Percentiles rank a stretch among this genome's conserved stretches.
Conservation (phyloP, 2,113 vertebrate genomes). For the Oryzias javanicus region DNA sequence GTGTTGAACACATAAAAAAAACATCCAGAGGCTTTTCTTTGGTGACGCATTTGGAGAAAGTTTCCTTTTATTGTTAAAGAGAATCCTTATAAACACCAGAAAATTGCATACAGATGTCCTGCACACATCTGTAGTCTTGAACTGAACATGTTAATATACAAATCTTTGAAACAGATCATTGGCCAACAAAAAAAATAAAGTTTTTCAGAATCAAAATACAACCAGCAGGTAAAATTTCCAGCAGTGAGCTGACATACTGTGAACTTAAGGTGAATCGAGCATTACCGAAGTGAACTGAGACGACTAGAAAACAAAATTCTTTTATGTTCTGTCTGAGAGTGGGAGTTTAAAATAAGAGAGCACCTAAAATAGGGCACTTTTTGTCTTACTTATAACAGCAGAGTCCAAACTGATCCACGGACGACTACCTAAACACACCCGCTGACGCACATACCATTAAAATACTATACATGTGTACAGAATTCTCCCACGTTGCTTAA, state of each 20-base stretch:
- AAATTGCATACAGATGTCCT: constrained; percentile 56
- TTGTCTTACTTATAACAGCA: constrained; percentile 17
- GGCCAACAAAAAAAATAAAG: constrained; percentile 21
- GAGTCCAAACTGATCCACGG: constrained; percentile 23
- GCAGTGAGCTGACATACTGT: neutral
- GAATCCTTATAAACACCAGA: constrained; percentile 62
- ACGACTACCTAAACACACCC: constrained; percentile 36
- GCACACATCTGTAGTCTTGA: constrained; percentile 1
- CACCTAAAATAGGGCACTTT: constrained; percentile 6
- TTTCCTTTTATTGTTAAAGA: constrained; percentile 65
- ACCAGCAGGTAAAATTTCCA: neutral
- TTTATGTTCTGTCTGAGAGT: neutral
- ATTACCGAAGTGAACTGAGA: neutral
- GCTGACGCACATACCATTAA: constrained; percentile 62
- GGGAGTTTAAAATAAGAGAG: constrained; percentile 3
- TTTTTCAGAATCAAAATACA: constrained; percentile 4
- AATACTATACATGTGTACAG: constrained; percentile 73
- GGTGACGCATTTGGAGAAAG: constrained; percentile 35
- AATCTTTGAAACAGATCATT: constrained; percentile 31
- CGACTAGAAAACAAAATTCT: neutral
- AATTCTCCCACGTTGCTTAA: constrained; percentile 24
- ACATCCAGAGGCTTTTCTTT: neutral
- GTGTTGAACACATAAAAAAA: too few species aligned
- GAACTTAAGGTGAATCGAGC: neutral
- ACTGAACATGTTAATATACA: constrained; percentile 24